Percentiles rank a stretch among this genome's conserved stretches.
Conservation (phyloP, 2,113 vertebrate species). For the Dipodomys merriami region DNA sequence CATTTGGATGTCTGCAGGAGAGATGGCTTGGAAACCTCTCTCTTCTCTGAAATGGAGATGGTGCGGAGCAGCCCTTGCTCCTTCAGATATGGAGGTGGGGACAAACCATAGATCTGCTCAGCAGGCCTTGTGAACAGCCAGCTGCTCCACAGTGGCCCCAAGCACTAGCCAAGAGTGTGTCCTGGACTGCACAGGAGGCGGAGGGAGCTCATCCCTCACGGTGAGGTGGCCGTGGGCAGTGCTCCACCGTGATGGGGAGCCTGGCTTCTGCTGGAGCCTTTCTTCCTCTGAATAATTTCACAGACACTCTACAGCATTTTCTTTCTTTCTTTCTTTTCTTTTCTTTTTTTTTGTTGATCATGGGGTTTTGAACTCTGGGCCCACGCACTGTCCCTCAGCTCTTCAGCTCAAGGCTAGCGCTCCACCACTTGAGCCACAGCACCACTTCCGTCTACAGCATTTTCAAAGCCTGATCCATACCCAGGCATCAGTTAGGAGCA, state of each 20-base stretch:
- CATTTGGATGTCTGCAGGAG: not conserved
- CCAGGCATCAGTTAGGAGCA: not conserved
- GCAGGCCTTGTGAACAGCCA: too few species aligned
- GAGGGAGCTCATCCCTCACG: fast-evolving
- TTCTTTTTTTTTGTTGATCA: too few species aligned
- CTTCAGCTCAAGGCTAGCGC: too few species aligned
- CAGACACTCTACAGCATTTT: not conserved
- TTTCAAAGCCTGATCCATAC: not conserved
- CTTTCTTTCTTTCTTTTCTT: too few species aligned
- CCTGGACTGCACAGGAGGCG: too few species aligned
- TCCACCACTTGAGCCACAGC: too few species aligned
- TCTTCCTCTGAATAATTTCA: not conserved
- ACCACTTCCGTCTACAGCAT: not conserved
- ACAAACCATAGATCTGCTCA: not conserved
- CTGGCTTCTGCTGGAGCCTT: not conserved
- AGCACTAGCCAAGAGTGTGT: too few species aligned
- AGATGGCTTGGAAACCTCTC: not conserved
- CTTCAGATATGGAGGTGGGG: not conserved
- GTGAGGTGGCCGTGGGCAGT: not conserved
- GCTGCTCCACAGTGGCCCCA: too few species aligned
- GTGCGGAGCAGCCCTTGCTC: not conserved
- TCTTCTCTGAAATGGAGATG: not conserved
- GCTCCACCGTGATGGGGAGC: not conserved
- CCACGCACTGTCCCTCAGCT: too few species aligned
- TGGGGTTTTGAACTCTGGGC: too few species aligned